Evolutionary conservation across 2,113 vertebrate genomes (phyloP), one percentile per base, ranked within the genome.

Genomic region (Entelurus aequoreus): DNA sequence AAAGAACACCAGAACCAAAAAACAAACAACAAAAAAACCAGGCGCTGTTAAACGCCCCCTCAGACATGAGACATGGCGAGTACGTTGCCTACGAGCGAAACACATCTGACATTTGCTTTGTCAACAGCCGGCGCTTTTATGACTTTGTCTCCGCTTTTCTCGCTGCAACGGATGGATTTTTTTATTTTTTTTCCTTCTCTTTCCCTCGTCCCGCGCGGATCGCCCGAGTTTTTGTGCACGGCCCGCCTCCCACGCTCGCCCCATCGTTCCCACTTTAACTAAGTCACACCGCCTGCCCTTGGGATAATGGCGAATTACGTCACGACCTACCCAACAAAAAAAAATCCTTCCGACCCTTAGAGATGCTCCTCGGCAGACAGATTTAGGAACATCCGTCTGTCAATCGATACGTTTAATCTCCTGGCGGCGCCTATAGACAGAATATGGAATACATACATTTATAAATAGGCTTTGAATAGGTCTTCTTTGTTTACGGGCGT

Each of bases 21-120:
- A 28, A 28, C 21, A 3, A 28, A 28, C 2, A 28, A 55, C 16
- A 12, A 16, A 40, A 15, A 56, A 37, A 56, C 16, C 10, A 1
- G 8, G 6, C 5, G 14, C 35, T 54, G 6, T 15, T 6, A 56
- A 56, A 40, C 15, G 1, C 37, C 54, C 54, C 15, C 54, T 40
- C 36, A 40, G 37, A 56, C 36, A 6, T 51, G 68, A 72, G 40
- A 9, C 8, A 9, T 9, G 42, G 12, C 42, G 60, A 54, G 52
- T 47, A 79, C 60, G 64, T 78, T 68, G 68, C 50, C 74, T 62
- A 66, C 75, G 73, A 69, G 54, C 74, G 67, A 69, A 56, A 75
- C 65, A 78, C 66, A 42, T 79, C 65, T 81, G 72, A 85, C 78
- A 82, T 85, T 88, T 84, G 69, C 75, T 82, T 69, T 84, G 74